Conservation (phyloP, 2,888 invertebrate genomes). For the Eugnorisma glareosa region DNA sequence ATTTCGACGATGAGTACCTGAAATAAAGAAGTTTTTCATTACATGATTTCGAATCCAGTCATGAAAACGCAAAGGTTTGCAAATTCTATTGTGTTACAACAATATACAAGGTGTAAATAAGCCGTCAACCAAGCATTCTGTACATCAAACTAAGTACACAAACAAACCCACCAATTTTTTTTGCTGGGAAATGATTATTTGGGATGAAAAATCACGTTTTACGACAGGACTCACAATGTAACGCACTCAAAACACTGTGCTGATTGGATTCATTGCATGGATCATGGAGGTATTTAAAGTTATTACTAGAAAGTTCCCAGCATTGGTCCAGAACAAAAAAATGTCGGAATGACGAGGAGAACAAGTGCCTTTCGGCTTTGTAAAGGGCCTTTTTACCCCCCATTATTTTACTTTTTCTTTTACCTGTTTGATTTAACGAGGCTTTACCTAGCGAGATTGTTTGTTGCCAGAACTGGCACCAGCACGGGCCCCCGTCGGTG, state of each 20-base stretch:
- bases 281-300: background rate
- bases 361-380: background rate
- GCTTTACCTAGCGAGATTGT: background rate
- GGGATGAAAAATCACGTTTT: background rate
- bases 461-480: slow-evolving; percentile 93
- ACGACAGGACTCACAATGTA: background rate
- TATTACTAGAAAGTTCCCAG: background rate
- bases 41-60: background rate
- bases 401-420: no score
- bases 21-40: background rate
- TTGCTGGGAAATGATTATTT: background rate
- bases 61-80: background rate
- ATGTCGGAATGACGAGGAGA: background rate
- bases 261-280: background rate
- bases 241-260: background rate
- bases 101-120: background rate
- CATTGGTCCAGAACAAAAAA: background rate
- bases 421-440: background rate
- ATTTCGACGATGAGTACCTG: background rate
- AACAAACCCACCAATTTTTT: no score
- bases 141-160: no score
- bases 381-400: background rate
- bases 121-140: no score
- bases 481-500: slow-evolving; percentile 94
- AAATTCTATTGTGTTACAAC: background rate